Evolutionary conservation across 1,140 invertebrate species (phyloP).

Genomic region (Panagrolaimus sp.): DNA sequence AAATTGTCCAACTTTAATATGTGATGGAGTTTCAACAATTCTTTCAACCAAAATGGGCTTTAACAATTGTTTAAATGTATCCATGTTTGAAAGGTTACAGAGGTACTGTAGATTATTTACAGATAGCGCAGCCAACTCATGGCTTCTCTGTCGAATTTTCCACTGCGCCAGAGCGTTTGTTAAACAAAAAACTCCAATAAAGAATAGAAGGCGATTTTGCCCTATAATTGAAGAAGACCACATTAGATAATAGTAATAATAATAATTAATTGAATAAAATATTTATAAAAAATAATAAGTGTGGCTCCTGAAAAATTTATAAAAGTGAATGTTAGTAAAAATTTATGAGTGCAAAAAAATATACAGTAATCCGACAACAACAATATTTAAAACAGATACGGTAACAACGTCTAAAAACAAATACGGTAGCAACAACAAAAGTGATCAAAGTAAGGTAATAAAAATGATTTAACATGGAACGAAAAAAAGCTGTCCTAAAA

Average conservation of each 20-base stretch:
- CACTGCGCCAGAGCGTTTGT: slow-evolving; percentile 33
- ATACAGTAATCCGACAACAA: too few species aligned
- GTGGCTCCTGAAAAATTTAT: too few species aligned
- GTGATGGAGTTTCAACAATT: slow-evolving; percentile 37
- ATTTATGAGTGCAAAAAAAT: too few species aligned
- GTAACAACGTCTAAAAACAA: too few species aligned
- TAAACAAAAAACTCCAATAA: slow-evolving; percentile 8
- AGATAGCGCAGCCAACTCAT: slow-evolving; percentile 31
- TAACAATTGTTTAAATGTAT: not conserved
- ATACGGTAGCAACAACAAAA: too few species aligned
- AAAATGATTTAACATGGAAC: too few species aligned
- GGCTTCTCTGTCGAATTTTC: slow-evolving; percentile 30
- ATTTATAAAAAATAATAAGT: not conserved
- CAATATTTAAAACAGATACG: too few species aligned
- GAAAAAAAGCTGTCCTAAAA: too few species aligned
- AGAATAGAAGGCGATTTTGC: slow-evolving; percentile 11
- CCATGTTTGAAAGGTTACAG: not conserved
- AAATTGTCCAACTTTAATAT: slow-evolving; percentile 47
- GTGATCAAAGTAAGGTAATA: too few species aligned
- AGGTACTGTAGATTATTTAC: slow-evolving; percentile 6
- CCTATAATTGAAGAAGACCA: not conserved
- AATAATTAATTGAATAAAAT: not conserved
- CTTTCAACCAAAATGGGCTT: slow-evolving; percentile 19
- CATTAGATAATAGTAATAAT: too few species aligned
- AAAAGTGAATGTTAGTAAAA: too few species aligned